phyloP scores from a whole-genome alignment of 2,113 vertebrate species.

The Actinemys pallida region DNA sequence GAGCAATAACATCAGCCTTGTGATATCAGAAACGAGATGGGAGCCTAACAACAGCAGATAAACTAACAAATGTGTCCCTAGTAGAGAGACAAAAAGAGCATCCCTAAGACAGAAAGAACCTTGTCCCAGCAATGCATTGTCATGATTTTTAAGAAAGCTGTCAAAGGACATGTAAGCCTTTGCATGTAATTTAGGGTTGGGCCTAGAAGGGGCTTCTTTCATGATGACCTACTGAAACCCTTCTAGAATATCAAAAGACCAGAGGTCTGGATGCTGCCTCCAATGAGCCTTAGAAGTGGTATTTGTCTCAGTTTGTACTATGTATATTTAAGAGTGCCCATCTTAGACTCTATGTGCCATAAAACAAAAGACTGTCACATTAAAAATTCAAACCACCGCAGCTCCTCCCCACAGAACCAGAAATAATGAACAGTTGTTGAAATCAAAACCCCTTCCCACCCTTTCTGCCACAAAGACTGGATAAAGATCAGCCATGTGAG shows the following conservation, averaged over 20 bases:
- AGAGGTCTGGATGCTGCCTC: not conserved
- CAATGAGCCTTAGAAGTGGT: accelerated
- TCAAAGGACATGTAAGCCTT: not conserved
- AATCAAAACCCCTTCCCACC: not conserved
- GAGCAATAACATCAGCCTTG: accelerated
- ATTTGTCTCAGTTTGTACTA: not conserved
- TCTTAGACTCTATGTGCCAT: not conserved
- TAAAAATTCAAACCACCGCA: accelerated
- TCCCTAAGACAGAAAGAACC: not conserved
- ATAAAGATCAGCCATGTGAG: not conserved
- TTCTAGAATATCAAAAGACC: accelerated
- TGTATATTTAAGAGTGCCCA: not conserved
- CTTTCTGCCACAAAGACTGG: accelerated
- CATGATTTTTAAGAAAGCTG: not conserved
- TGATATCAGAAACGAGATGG: accelerated
- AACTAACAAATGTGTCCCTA: not conserved
- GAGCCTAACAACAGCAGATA: not conserved
- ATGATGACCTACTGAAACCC: not conserved
- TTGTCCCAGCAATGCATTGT: not conserved
- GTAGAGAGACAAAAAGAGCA: not conserved
- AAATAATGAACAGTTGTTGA: accelerated
- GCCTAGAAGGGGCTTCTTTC: not conserved
- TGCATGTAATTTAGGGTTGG: accelerated
- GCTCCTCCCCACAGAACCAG: not conserved
- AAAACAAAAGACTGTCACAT: not conserved